phyloP scores from a whole-genome alignment of 1,140 invertebrate genomes.

The Chironomus tepperi region DNA sequence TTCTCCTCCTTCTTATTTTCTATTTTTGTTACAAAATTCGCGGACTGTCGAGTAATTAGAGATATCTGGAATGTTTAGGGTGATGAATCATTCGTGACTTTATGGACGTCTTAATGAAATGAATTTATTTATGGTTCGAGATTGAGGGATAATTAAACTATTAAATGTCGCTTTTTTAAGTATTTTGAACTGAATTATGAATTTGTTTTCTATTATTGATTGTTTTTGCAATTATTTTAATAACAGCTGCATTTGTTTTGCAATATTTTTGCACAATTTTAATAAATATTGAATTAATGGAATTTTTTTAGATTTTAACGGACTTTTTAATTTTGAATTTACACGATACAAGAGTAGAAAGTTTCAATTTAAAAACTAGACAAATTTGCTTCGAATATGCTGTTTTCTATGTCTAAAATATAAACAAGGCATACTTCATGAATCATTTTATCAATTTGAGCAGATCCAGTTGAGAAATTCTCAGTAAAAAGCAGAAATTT shows the following conservation, averaged over 20 bases:
- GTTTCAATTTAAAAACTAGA: no score
- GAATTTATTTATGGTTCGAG: neutral
- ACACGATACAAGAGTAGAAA: no score
- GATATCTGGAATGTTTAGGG: neutral
- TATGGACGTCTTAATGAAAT: neutral
- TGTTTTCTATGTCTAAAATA: no score
- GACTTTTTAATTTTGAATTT: no score
- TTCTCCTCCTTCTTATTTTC: neutral
- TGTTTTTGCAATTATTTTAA: conserved; percentile 5
- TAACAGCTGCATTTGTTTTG: neutral
- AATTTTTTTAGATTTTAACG: no score
- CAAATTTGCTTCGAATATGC: no score
- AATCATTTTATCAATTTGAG: no score
- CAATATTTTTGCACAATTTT: neutral
- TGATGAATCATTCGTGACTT: neutral
- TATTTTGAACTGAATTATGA: neutral
- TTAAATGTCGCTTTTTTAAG: neutral
- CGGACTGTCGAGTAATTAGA: neutral
- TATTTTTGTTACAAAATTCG: neutral
- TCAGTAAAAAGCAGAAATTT: no score
- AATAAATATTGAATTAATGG: neutral
- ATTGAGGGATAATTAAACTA: neutral
- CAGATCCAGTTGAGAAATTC: no score
- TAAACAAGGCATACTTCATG: no score
- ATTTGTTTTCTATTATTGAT: neutral